phyloP scores from a whole-genome alignment of 2,797 vertebrate genomes.

The Sarcophilus harrisii region DNA sequence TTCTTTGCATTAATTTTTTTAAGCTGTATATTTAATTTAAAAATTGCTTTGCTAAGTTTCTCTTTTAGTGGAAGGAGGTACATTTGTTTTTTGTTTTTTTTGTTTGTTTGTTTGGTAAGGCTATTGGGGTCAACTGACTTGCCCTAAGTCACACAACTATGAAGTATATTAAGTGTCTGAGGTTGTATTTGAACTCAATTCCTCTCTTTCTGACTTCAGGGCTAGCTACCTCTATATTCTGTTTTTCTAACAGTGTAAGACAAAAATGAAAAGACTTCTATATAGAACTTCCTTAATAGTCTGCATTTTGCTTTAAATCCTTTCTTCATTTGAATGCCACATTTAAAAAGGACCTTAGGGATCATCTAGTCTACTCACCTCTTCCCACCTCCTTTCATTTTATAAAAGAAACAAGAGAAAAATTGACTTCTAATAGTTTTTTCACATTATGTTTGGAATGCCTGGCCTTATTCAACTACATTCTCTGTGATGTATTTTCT shows the following conservation, averaged over 20 bases:
- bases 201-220: too few relatives aligned
- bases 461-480: neutral
- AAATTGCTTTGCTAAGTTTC: neutral
- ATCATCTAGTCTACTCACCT: neutral
- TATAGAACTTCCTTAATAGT: neutral
- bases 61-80: neutral
- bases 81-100: too few relatives aligned
- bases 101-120: too few relatives aligned
- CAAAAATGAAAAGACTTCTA: neutral
- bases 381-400: neutral
- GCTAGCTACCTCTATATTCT: neutral
- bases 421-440: neutral
- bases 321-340: neutral
- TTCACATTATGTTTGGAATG: neutral
- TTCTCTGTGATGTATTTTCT: neutral
- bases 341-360: neutral
- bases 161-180: too few relatives aligned
- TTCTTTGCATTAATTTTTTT: rapidly evolving
- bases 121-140: too few relatives aligned
- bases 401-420: neutral
- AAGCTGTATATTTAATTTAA: neutral
- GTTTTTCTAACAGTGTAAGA: neutral
- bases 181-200: too few relatives aligned
- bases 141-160: too few relatives aligned
- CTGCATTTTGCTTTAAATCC: neutral